phyloP scores from a whole-genome alignment of 2,888 invertebrate species.

The Panzeria rudis region DNA sequence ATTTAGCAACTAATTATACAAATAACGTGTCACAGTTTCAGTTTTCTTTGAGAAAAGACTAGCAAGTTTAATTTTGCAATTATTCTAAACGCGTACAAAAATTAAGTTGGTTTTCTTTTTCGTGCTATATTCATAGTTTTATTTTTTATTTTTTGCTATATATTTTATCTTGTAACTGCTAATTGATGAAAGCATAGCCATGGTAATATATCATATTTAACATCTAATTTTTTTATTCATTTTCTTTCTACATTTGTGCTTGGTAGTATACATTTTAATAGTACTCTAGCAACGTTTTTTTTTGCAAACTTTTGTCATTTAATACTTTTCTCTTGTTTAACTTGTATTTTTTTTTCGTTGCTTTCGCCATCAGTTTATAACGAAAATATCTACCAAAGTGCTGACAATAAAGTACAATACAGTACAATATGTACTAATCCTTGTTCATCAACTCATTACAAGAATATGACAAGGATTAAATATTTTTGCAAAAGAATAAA shows the following conservation, averaged over 20 bases:
- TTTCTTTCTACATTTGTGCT: constrained; percentile 6
- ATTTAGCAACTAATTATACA: constrained; percentile 58
- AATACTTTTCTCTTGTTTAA: constrained; percentile 20
- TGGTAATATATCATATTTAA: constrained; percentile 70
- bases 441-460: constrained; percentile 76
- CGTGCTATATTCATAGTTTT: constrained; percentile 15
- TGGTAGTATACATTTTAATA: constrained; percentile 13
- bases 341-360: constrained; percentile 1
- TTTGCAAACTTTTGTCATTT: constrained; percentile 12
- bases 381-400: constrained; percentile 51
- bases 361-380: constrained; percentile 29
- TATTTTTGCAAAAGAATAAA: constrained; percentile 42
- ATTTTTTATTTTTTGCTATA: constrained; percentile 11
- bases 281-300: constrained; percentile 9
- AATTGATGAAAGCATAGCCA: constrained; percentile 66
- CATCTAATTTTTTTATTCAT: constrained; percentile 37
- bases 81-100: constrained; percentile 65
- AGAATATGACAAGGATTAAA: constrained; percentile 74
- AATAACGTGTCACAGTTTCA: constrained; percentile 55
- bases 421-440: constrained; percentile 75
- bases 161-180: constrained; percentile 48
- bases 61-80: constrained; percentile 60
- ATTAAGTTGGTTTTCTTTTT: constrained; percentile 56
- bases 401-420: constrained; percentile 67
- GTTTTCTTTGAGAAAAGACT: constrained; percentile 16